phyloP scores from a whole-genome alignment of 2,888 invertebrate genomes.

The Tetragnatha montana region DNA sequence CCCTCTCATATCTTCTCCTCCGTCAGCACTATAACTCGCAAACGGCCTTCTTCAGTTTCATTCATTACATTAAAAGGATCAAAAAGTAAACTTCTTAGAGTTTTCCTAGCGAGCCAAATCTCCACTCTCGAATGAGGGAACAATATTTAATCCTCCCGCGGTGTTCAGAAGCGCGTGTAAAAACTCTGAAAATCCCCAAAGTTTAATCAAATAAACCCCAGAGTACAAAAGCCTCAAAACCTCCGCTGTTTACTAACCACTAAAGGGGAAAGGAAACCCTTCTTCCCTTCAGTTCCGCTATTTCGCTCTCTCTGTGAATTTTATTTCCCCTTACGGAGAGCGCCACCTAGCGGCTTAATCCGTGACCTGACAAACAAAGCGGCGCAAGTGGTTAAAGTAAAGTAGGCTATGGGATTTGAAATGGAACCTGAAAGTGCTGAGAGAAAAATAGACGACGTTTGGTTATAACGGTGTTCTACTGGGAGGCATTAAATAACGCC shows the following conservation, averaged over 20 bases:
- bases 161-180: background rate
- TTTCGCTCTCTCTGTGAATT: slow-evolving; percentile 3
- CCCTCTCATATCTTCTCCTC: no score
- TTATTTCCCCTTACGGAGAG: slow-evolving; percentile 9
- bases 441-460: slow-evolving; percentile 43
- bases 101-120: background rate
- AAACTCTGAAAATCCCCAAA: background rate
- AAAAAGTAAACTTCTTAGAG: background rate
- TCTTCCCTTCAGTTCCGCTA: background rate
- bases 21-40: no score
- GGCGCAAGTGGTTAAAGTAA: slow-evolving; percentile 46
- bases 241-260: background rate
- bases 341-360: slow-evolving; percentile 51
- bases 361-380: slow-evolving; percentile 40
- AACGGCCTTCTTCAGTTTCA: no score
- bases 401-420: slow-evolving; percentile 57
- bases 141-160: background rate
- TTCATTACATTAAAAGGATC: background rate
- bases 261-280: slow-evolving; percentile 9
- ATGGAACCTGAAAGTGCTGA: slow-evolving; percentile 54
- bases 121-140: background rate
- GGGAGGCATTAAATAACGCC: slow-evolving; percentile 55
- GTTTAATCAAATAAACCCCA: background rate
- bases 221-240: background rate
- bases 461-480: slow-evolving; percentile 23